phyloP scores from a whole-genome alignment of 2,113 vertebrate species.

The Promerops cafer region DNA sequence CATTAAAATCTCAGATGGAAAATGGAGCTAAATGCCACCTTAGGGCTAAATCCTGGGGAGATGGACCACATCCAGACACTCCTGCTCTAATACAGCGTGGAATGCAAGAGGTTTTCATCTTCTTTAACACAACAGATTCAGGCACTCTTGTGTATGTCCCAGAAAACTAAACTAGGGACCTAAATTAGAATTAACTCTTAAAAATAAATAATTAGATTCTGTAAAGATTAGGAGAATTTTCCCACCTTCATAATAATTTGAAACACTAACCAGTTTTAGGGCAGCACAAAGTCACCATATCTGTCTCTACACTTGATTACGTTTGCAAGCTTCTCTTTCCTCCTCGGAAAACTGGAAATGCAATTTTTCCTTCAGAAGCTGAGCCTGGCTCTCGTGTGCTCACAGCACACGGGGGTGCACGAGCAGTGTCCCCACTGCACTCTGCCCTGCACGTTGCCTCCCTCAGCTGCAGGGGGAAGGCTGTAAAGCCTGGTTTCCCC shows the following conservation, averaged over 20 bases:
- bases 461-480: not conserved
- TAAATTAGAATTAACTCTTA: not conserved
- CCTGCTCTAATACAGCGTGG: fast-evolving
- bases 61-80: not conserved
- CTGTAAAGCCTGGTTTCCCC: fast-evolving
- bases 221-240: not conserved
- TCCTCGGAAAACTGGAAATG: not conserved
- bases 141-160: not conserved
- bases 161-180: not conserved
- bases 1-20: not conserved
- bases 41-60: not conserved
- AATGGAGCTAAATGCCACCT: not conserved
- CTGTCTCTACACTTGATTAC: not conserved
- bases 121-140: fast-evolving
- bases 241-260: no score
- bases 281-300: not conserved
- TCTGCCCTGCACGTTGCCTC: not conserved
- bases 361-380: not conserved
- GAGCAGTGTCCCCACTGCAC: fast-evolving
- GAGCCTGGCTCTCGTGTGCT: fast-evolving
- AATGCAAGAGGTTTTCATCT: not conserved
- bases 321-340: not conserved
- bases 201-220: not conserved
- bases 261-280: not conserved
- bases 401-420: fast-evolving